Conservation (phyloP, 1,140 invertebrate genomes). For the Heliothis virescens region DNA sequence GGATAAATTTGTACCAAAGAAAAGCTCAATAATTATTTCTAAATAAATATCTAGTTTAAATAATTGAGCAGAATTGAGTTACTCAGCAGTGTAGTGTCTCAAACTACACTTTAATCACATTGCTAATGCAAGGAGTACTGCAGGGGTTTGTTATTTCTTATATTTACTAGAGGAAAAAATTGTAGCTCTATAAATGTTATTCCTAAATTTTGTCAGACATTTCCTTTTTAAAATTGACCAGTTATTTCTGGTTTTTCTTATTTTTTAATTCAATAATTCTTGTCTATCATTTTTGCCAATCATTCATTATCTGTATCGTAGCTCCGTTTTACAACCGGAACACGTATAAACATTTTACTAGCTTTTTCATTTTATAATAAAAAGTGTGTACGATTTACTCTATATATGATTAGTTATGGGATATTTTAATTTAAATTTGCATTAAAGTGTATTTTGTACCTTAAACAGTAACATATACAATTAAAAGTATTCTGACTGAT, state of each 20-base stretch:
- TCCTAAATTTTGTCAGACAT: no score
- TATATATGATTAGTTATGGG: neutral
- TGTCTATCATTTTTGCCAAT: slow-evolving; percentile 10
- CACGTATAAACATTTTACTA: slow-evolving; percentile 31
- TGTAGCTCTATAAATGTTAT: no score
- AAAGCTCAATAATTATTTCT: no score
- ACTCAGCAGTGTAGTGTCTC: no score
- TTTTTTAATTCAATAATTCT: neutral
- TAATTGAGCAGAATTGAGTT: no score
- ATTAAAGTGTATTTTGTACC: slow-evolving; percentile 44
- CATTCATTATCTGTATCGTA: slow-evolving; percentile 30
- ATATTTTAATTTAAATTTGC: slow-evolving; percentile 16
- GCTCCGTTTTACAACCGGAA: slow-evolving; percentile 47
- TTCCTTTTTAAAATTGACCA: no score
- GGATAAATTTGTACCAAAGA: no score
- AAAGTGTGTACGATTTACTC: neutral
- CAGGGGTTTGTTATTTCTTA: no score
- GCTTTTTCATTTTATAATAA: neutral
- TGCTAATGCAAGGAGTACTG: no score
- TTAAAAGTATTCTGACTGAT: slow-evolving; percentile 68
- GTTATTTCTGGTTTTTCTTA: neutral
- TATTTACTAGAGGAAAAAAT: no score
- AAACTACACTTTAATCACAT: no score
- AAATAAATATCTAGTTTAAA: no score
- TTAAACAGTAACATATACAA: neutral